phyloP scores from a whole-genome alignment of 1,140 invertebrate species.

The Chironomus striatipennis region DNA sequence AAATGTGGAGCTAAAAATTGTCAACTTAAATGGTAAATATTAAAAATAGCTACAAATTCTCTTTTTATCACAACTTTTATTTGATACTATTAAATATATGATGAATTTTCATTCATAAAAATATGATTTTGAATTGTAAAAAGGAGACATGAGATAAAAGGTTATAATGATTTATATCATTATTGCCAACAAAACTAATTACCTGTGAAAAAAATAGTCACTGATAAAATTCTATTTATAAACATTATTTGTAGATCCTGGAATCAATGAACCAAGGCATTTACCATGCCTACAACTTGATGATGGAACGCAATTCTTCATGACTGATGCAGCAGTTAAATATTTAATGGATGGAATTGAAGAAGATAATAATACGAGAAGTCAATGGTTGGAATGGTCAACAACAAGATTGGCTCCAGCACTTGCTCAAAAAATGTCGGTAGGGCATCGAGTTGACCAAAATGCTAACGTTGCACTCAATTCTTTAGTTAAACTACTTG shows the following conservation, averaged over 20 bases:
- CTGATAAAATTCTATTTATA: slow-evolving; percentile 1
- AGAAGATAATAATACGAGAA: slow-evolving; percentile 31
- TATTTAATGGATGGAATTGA: slow-evolving; percentile 42
- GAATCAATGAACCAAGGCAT: slow-evolving; percentile 35
- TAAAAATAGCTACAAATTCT: too few relatives aligned
- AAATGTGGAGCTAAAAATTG: slow-evolving; percentile 44
- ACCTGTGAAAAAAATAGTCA: too few relatives aligned
- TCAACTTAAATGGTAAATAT: slow-evolving; percentile 47
- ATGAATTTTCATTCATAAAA: too few relatives aligned
- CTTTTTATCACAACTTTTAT: too few relatives aligned
- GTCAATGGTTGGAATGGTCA: slow-evolving; percentile 66
- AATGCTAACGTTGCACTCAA: slow-evolving; percentile 43
- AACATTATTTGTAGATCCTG: slow-evolving; percentile 30
- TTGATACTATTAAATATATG: slow-evolving; percentile 29
- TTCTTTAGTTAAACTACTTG: slow-evolving; percentile 41
- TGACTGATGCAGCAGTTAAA: slow-evolving; percentile 46
- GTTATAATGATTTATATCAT: too few relatives aligned
- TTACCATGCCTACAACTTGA: slow-evolving; percentile 46
- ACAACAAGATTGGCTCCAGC: slow-evolving; percentile 53
- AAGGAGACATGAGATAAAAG: too few relatives aligned
- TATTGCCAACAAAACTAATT: too few relatives aligned
- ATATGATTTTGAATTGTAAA: too few relatives aligned
- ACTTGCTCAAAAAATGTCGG: slow-evolving; percentile 40
- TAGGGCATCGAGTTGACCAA: slow-evolving; percentile 41
- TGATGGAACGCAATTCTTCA: slow-evolving; percentile 44